Evolutionary conservation across 2,113 vertebrate species (phyloP).

Genomic region (Phocoena sinus): DNA sequence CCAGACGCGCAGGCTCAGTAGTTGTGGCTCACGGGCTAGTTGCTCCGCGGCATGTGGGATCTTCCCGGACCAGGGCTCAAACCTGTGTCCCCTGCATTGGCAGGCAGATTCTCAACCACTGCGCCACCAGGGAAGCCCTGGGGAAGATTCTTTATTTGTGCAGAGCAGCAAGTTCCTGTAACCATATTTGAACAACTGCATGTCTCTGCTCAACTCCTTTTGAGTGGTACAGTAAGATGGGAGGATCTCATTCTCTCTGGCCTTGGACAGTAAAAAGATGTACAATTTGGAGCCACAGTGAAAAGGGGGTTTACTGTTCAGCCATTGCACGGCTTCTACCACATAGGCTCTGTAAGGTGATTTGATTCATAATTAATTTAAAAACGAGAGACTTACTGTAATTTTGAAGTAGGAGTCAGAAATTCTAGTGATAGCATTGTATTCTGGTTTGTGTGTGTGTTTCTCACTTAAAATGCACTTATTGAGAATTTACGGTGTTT

Average conservation of each 20-base stretch:
- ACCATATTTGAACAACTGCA: neutral
- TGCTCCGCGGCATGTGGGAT: too few relatives aligned
- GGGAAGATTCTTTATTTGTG: neutral
- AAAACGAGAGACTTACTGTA: neutral
- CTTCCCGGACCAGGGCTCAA: too few relatives aligned
- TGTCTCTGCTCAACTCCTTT: neutral
- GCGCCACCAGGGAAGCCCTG: neutral
- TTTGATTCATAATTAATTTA: conserved; percentile 1
- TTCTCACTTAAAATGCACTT: neutral
- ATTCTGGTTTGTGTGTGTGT: neutral
- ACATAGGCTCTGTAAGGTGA: neutral
- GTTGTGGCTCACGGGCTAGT: too few relatives aligned
- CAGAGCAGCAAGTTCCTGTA: neutral
- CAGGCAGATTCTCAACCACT: too few relatives aligned
- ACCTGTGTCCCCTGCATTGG: too few relatives aligned
- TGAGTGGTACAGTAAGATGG: neutral
- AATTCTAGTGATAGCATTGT: neutral
- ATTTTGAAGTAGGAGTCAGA: neutral
- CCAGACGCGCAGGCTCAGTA: too few relatives aligned
- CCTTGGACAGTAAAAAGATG: neutral
- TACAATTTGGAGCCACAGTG: neutral
- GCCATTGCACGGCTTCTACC: neutral
- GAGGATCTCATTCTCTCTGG: neutral
- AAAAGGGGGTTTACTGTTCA: neutral
- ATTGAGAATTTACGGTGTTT: neutral